These are phyloP conservation scores for Drymodes brunneopygia DNA, from an alignment of 2,113 vertebrate species.

Conservation along the genomic window DNA sequence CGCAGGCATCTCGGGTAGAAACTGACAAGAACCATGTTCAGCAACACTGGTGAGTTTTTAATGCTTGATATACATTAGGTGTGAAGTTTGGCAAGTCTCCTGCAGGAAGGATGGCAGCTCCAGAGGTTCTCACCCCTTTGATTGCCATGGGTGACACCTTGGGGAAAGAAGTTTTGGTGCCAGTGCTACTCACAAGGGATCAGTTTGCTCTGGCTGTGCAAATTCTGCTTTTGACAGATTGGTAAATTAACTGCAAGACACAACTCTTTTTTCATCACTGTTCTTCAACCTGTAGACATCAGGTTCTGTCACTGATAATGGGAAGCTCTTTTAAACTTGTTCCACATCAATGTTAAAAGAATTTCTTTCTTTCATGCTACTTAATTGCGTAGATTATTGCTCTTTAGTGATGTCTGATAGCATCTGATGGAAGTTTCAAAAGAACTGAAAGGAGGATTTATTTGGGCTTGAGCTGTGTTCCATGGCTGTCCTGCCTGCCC, in stretches of 20 bases:
- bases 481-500: not conserved
- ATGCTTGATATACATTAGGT: not conserved
- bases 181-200: fast-evolving
- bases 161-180: not conserved
- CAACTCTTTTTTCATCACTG: not conserved
- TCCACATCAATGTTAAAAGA: not conserved
- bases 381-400: not conserved
- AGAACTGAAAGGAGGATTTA: not conserved
- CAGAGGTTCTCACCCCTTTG: not conserved
- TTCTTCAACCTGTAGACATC: not conserved
- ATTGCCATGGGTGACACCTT: not conserved
- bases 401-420: not conserved
- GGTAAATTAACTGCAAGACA: not conserved
- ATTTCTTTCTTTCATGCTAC: not conserved
- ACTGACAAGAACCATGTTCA: not conserved
- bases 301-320: not conserved
- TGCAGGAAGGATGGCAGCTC: not conserved
- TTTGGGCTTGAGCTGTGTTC: not conserved
- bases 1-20: fast-evolving
- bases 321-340: not conserved
- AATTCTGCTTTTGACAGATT: not conserved
- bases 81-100: not conserved
- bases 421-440: not conserved
- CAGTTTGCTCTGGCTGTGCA: not conserved
- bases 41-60: constrained; percentile 4